Percentiles rank a stretch among this genome's conserved stretches.
Evolutionary conservation across 2,797 vertebrate species (phyloP).

Genomic region (Sparus aurata): DNA sequence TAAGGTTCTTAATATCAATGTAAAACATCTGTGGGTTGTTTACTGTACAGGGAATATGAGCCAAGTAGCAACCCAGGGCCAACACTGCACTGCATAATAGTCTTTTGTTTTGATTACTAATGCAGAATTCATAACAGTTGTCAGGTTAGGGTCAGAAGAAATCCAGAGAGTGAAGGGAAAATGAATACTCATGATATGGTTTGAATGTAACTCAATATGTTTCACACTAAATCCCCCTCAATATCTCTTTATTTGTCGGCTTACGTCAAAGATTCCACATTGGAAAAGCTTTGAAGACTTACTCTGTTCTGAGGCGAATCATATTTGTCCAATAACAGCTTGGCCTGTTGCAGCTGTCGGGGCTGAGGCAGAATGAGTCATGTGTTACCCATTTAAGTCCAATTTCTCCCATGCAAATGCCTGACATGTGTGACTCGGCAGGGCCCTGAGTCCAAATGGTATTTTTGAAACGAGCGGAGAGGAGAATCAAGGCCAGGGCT

Average conservation of each 20-base stretch:
- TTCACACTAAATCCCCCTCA: conserved; percentile 75
- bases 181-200: conserved; percentile 66
- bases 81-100: conserved; percentile 65
- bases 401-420: conserved; percentile 81
- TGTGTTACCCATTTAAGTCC: conserved; percentile 83
- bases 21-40: conserved; percentile 84
- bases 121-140: conserved; percentile 79
- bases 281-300: conserved; percentile 79
- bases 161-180: conserved; percentile 57
- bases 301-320: conserved; percentile 78
- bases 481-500: conserved; percentile 59
- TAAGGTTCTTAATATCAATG: conserved; percentile 83
- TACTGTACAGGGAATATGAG: conserved; percentile 77
- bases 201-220: conserved; percentile 74
- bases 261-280: conserved; percentile 80
- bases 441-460: conserved; percentile 64
- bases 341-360: conserved; percentile 81
- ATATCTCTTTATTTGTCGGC: conserved; percentile 75
- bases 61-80: conserved; percentile 70
- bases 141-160: conserved; percentile 71
- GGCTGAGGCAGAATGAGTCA: conserved; percentile 77
- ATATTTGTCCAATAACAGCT: conserved; percentile 83
- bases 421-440: conserved; percentile 80
- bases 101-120: conserved; percentile 82
- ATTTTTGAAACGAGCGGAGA: conserved; percentile 58